Percentiles rank a stretch among this genome's conserved stretches.
Conservation (phyloP, 2,888 invertebrate genomes). For the Osmoderma eremita region DNA sequence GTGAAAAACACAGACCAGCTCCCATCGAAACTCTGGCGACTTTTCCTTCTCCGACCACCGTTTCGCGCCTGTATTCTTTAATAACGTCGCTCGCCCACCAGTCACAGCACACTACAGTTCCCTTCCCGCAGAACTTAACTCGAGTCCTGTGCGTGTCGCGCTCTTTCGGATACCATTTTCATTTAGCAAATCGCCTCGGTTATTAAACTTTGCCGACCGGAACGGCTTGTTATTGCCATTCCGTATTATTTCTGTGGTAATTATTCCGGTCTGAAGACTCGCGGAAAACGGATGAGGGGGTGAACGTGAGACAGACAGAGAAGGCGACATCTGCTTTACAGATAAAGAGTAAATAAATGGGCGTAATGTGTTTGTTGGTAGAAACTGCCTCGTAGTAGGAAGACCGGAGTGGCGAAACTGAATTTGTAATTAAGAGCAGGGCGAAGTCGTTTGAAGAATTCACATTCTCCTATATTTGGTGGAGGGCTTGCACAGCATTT, state of each 20-base stretch:
- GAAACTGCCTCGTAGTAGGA: conserved; percentile 17
- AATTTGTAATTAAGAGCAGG: conserved; percentile 17
- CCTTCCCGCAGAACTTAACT: background rate
- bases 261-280: conserved; percentile 23
- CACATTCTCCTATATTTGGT: background rate
- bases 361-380: conserved; percentile 23
- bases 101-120: background rate
- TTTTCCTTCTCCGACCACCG: conserved; percentile 7
- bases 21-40: background rate
- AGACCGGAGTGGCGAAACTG: conserved; percentile 11
- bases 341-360: conserved; percentile 31
- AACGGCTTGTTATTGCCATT: conserved; percentile 36
- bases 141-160: conserved; percentile 21
- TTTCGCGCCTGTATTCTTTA: conserved; percentile 20
- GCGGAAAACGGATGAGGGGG: background rate
- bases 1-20: conserved; percentile 19
- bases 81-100: background rate
- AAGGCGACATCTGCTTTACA: conserved; percentile 19
- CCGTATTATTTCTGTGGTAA: conserved; percentile 36
- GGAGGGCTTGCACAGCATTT: too few species aligned
- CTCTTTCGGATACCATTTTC: conserved; percentile 26
- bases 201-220: conserved; percentile 38
- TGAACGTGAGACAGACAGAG: conserved; percentile 4
- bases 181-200: conserved; percentile 35
- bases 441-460: conserved; percentile 11